phyloP scores from a whole-genome alignment of 2,888 invertebrate species.

The Eupithecia subfuscata region DNA sequence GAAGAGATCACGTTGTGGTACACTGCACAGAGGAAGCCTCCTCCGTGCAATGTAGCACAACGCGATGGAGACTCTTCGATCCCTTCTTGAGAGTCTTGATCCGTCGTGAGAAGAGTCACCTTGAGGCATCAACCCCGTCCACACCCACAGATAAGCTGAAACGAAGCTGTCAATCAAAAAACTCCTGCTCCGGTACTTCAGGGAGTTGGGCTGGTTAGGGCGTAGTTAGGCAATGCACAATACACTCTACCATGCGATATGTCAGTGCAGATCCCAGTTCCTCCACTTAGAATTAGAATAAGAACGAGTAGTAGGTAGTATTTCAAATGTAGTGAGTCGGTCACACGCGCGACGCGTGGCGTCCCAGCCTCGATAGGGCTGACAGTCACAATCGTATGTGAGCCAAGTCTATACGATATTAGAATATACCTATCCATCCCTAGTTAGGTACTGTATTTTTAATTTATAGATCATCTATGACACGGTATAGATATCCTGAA shows the following conservation, averaged over 20 bases:
- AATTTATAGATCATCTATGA: not conserved
- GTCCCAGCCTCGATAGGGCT: constrained; percentile 32
- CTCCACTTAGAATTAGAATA: not conserved
- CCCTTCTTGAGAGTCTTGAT: too few relatives aligned
- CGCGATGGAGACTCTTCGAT: too few relatives aligned
- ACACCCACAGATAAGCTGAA: constrained; percentile 1
- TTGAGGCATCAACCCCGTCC: not conserved
- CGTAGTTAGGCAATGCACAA: not conserved
- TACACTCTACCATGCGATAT: not conserved
- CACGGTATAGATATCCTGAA: not conserved
- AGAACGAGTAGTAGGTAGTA: constrained; percentile 1
- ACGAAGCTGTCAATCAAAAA: not conserved
- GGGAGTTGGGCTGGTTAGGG: not conserved
- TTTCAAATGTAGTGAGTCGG: constrained; percentile 43
- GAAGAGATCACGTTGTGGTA: not conserved
- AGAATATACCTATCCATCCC: not conserved
- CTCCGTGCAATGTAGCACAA: too few relatives aligned
- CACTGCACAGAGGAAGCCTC: not conserved
- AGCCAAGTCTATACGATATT: not conserved
- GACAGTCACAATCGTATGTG: not conserved
- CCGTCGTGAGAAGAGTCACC: too few relatives aligned
- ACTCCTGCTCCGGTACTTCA: not conserved
- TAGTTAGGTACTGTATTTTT: not conserved
- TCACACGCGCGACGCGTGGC: constrained; percentile 70
- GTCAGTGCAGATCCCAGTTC: not conserved